phyloP scores from a whole-genome alignment of 1,140 invertebrate genomes.

The Anoplolepis gracilipes region DNA sequence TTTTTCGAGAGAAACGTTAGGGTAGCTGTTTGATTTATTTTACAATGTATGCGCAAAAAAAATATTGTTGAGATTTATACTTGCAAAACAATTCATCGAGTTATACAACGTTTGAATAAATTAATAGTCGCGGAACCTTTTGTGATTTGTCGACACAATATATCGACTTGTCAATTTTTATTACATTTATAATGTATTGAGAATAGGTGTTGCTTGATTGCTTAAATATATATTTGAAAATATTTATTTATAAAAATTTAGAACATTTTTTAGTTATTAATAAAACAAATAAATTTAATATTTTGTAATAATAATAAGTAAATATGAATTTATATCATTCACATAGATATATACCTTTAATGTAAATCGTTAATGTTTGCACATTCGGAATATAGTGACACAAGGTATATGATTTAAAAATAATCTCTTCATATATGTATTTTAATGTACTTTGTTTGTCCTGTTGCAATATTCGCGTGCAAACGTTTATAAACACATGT shows the following conservation, averaged over 20 bases:
- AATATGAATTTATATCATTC: background rate
- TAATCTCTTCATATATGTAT: too few relatives aligned
- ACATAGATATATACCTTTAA: background rate
- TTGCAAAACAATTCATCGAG: background rate
- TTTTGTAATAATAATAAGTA: too few relatives aligned
- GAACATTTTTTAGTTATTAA: background rate
- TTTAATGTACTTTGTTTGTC: too few relatives aligned
- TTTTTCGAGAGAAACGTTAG: slow-evolving; percentile 17
- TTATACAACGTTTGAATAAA: slow-evolving; percentile 14
- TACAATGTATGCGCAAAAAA: slow-evolving; percentile 28
- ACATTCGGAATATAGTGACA: too few relatives aligned
- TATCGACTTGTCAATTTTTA: background rate
- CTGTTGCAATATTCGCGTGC: background rate
- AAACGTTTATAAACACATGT: too few relatives aligned
- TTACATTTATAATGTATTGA: background rate
- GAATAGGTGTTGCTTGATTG: background rate
- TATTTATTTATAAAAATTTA: background rate
- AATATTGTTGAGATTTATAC: slow-evolving; percentile 6
- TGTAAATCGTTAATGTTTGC: background rate
- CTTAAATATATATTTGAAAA: background rate
- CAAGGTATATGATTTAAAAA: too few relatives aligned
- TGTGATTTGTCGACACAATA: background rate
- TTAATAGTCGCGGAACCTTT: background rate
- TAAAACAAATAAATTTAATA: background rate
- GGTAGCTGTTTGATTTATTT: slow-evolving; percentile 31